Conservation (phyloP, 2,797 vertebrate species). For the Gambelia wislizenii region DNA sequence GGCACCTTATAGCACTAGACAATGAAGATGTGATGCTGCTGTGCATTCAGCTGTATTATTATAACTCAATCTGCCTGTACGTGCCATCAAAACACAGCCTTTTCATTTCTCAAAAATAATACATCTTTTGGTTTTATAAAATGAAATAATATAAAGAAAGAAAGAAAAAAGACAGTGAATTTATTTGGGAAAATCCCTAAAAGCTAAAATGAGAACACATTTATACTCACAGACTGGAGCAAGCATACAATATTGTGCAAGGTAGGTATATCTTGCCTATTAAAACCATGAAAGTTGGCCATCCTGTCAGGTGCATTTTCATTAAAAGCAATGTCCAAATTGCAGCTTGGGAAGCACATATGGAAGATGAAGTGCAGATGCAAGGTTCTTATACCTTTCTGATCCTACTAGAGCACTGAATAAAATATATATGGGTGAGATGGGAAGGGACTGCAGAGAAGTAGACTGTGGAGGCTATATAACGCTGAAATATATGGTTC, state of each 20-base stretch:
- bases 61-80: conserved; percentile 11
- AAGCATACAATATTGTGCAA: background rate
- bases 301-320: background rate
- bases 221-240: background rate
- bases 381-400: background rate
- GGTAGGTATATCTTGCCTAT: background rate
- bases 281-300: background rate
- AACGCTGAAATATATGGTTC: background rate
- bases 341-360: background rate
- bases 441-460: background rate
- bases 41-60: conserved; percentile 24
- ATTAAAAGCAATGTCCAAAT: background rate
- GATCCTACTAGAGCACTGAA: background rate
- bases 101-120: conserved; percentile 17
- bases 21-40: conserved; percentile 14
- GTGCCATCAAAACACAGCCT: background rate
- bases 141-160: background rate
- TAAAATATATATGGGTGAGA: background rate
- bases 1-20: conserved; percentile 13
- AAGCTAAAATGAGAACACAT: background rate
- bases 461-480: background rate
- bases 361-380: background rate
- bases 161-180: background rate
- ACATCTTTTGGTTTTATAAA: background rate
- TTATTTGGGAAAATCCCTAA: background rate